Evolutionary conservation across 2,797 vertebrate genomes (phyloP).

Genomic region (Cirrhinus molitorella): DNA sequence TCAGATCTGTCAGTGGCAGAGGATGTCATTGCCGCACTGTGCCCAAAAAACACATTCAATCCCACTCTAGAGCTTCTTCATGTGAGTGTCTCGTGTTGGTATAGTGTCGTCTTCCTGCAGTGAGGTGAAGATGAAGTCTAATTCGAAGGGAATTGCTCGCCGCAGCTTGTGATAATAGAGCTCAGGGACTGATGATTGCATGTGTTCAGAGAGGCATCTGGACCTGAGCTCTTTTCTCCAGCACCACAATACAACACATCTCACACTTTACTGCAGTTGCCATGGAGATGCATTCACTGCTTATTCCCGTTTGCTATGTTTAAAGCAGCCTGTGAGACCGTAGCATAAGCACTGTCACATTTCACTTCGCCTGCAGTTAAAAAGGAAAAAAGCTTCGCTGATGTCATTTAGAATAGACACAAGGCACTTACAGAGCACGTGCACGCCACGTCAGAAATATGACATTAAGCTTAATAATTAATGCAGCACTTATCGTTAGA

Average conservation of each 20-base stretch:
- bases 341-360: slow-evolving; percentile 48
- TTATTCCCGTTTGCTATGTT: slow-evolving; percentile 37
- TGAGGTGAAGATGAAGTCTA: not conserved
- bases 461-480: slow-evolving; percentile 14
- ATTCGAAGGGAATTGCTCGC: not conserved
- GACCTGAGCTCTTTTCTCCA: slow-evolving; percentile 46
- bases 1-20: too few species aligned
- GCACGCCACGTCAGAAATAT: not conserved
- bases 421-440: not conserved
- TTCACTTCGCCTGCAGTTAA: slow-evolving; percentile 28
- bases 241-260: slow-evolving; percentile 46
- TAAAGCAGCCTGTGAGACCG: slow-evolving; percentile 41
- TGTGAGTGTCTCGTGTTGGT: not conserved
- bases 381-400: not conserved
- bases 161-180: not conserved
- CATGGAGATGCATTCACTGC: slow-evolving; percentile 61
- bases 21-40: not conserved
- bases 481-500: not conserved
- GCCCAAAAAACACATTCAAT: not conserved
- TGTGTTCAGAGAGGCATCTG: slow-evolving; percentile 16
- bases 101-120: not conserved
- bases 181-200: not conserved
- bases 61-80: too few species aligned
- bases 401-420: not conserved
- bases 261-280: slow-evolving; percentile 60